These are phyloP conservation scores for Vidua chalybeata DNA, from an alignment of 2,113 vertebrate species.

Conservation along the genomic window DNA sequence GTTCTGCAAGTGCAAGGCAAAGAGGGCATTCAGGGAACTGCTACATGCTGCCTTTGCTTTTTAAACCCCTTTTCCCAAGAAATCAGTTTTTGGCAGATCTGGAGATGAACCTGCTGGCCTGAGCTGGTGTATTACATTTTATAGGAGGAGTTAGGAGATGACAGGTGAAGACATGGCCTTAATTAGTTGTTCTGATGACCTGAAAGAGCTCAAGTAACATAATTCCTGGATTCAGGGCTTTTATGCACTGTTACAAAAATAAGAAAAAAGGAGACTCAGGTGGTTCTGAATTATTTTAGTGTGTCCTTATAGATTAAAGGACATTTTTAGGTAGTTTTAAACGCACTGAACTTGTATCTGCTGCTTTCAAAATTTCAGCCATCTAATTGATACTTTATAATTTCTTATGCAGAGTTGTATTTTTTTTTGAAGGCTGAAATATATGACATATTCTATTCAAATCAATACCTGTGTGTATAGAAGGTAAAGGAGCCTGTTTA, in stretches of 20 bases:
- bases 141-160: not conserved
- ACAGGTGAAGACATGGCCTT: not conserved
- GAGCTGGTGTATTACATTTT: not conserved
- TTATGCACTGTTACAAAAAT: not conserved
- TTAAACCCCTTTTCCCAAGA: not conserved
- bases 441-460: not conserved
- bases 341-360: not conserved
- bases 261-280: not conserved
- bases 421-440: not conserved
- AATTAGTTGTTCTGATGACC: not conserved
- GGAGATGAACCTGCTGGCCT: not conserved
- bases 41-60: not conserved
- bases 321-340: not conserved
- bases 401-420: not conserved
- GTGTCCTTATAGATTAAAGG: not conserved
- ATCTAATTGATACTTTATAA: not conserved
- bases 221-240: not conserved
- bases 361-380: not conserved
- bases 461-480: not conserved
- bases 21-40: not conserved
- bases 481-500: not conserved
- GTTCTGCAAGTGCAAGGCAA: not conserved
- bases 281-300: not conserved
- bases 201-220: not conserved
- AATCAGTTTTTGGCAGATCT: not conserved